Percentiles rank a stretch among this genome's conserved stretches.
Conservation (phyloP, 2,888 invertebrate species). For the Lasius fuliginosus region DNA sequence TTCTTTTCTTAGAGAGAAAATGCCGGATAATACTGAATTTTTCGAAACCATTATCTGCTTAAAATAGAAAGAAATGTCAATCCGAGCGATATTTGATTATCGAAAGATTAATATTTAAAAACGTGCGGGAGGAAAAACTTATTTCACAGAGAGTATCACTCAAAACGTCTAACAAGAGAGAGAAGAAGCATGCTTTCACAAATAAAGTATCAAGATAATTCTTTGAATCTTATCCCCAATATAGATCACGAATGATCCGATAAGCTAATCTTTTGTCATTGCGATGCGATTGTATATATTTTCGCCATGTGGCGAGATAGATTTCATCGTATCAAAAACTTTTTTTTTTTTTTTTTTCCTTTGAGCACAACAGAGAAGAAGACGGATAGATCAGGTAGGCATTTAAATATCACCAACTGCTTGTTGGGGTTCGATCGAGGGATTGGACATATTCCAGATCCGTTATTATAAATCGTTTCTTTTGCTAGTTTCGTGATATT, state of each 20-base stretch:
- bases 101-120: slow-evolving; percentile 3
- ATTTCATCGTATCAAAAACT: slow-evolving; percentile 6
- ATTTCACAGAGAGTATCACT: background rate
- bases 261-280: background rate
- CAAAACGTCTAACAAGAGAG: background rate
- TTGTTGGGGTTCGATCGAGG: background rate
- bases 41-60: background rate
- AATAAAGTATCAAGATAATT: background rate
- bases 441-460: slow-evolving; percentile 7
- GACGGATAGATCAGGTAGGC: background rate
- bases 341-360: background rate
- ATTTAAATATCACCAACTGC: slow-evolving; percentile 14
- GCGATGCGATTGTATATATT: slow-evolving; percentile 3
- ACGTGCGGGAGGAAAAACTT: background rate
- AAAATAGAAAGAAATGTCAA: background rate
- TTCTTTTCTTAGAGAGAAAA: background rate
- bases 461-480: slow-evolving; percentile 51
- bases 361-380: background rate
- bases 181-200: background rate
- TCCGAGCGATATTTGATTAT: background rate
- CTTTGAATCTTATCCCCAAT: background rate
- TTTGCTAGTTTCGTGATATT: slow-evolving; percentile 52
- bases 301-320: background rate
- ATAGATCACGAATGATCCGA: background rate
- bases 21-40: background rate